Evolutionary conservation across 2,113 vertebrate species (phyloP), one percentile per base, ranked within the genome.

Genomic region (Martes martes): DNA sequence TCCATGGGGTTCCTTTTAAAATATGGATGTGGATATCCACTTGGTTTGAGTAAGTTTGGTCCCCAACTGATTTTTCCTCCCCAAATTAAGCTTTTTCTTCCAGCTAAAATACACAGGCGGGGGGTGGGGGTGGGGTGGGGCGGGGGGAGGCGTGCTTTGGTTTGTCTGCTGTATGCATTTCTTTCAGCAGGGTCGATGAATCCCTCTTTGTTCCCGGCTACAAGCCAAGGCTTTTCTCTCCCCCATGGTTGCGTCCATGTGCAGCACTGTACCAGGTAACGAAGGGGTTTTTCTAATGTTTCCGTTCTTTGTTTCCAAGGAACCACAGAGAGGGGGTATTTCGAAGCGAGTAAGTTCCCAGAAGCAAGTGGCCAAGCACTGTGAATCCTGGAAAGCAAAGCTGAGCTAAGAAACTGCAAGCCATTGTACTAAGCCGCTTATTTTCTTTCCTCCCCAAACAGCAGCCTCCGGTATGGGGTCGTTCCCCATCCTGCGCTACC

Each of bases 281-380:
- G 59, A 83, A 95, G 95, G 89, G 73, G 16, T 28, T 83, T 92
- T 87, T 65, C 89, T 92, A n/a, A 14, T 63, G 73, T 81, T 91
- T 96, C 95, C 42, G 11, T 47, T 63, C 92, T 95, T 96, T 96
- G 96, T 96, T 96, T 90, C 61, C 67, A 80, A 61, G 87, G 26
- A 92, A 86, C 82, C 86, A 47, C 18, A 8, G 86, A 84, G 86
- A 79, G 2, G 31, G 87, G 52, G n/a, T 45, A 36, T 86, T 52
- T 73, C 55, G 63, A 26, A 89, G 45, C 0, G 6, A 81, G 79
- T 33, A 33, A 11, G 59, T 84, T 45, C 73, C 61, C 73, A 57
- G 94, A 86, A 80, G 52, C 79, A 24, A 80, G 90, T 10, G 61
- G 65, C 28, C 36, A 19, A 63, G 23, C 86, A 74, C 7, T 18